These are phyloP conservation scores for Pyxicephalus adspersus DNA, from an alignment of 2,113 vertebrate genomes.

Conservation along the genomic window DNA sequence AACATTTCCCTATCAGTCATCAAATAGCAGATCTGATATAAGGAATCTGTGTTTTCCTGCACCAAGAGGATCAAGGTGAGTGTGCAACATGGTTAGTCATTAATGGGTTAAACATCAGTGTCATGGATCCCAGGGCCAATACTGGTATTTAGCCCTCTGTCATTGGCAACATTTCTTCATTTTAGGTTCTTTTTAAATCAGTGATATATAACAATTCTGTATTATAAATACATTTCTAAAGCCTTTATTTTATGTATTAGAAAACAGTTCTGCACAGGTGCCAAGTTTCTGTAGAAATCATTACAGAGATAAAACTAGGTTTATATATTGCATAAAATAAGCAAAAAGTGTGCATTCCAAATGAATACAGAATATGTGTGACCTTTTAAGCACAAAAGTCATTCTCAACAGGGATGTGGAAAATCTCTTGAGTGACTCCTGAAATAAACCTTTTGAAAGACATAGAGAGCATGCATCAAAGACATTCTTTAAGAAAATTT, in stretches of 20 bases:
- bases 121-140: too few species aligned
- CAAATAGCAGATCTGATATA: too few species aligned
- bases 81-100: too few species aligned
- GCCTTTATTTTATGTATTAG: neutral
- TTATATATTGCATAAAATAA: conserved; percentile 6
- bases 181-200: too few species aligned
- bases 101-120: too few species aligned
- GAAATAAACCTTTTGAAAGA: conserved; percentile 29
- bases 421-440: conserved; percentile 2
- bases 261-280: neutral
- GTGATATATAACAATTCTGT: too few species aligned
- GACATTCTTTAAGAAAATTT: conserved; percentile 49
- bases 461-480: neutral
- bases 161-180: too few species aligned
- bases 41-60: too few species aligned
- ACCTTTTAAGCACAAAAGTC: conserved; percentile 16
- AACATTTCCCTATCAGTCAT: too few species aligned
- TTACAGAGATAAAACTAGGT: neutral
- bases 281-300: neutral
- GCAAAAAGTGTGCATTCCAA: conserved; percentile 7
- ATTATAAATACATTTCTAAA: neutral
- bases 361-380: neutral
- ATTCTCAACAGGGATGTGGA: conserved; percentile 3
- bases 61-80: too few species aligned
- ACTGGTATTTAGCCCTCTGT: too few species aligned